phyloP scores from a whole-genome alignment of 2,797 vertebrate species.

The Oreortyx pictus region DNA sequence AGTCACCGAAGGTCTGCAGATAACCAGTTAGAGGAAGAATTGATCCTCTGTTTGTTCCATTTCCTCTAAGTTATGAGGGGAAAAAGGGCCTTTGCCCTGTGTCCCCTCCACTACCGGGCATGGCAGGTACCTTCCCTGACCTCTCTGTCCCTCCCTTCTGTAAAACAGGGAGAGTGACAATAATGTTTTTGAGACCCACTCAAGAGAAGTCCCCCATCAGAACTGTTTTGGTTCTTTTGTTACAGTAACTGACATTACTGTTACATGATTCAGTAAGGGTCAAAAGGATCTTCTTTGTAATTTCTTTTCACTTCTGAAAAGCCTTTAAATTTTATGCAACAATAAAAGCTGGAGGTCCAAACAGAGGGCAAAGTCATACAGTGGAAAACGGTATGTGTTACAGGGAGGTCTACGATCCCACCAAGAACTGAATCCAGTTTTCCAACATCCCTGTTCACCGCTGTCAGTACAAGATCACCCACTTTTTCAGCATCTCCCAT shows the following conservation, averaged over 20 bases:
- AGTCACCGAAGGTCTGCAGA: not conserved
- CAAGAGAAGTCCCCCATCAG: not conserved
- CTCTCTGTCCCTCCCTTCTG: not conserved
- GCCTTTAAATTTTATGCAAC: conserved; percentile 24
- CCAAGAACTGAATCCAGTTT: not conserved
- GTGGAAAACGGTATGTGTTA: not conserved
- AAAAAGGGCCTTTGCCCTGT: not conserved
- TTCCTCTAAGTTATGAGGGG: not conserved
- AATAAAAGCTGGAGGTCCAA: not conserved
- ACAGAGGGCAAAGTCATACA: not conserved
- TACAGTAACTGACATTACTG: conserved; percentile 24
- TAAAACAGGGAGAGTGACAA: not conserved
- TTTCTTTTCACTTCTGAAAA: conserved; percentile 29
- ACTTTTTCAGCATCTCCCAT: not conserved
- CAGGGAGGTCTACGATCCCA: not conserved
- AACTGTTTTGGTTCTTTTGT: not conserved
- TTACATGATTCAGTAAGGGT: not conserved
- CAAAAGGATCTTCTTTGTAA: conserved; percentile 29
- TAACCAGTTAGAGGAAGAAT: not conserved
- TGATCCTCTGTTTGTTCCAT: not conserved
- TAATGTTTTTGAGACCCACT: not conserved
- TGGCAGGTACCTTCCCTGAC: not conserved
- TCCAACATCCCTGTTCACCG: not conserved
- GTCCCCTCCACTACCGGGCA: not conserved
- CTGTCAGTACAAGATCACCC: not conserved